These are phyloP conservation scores for Drosophila falleni DNA, from an alignment of 2,888 invertebrate species.

Conservation along the genomic window DNA sequence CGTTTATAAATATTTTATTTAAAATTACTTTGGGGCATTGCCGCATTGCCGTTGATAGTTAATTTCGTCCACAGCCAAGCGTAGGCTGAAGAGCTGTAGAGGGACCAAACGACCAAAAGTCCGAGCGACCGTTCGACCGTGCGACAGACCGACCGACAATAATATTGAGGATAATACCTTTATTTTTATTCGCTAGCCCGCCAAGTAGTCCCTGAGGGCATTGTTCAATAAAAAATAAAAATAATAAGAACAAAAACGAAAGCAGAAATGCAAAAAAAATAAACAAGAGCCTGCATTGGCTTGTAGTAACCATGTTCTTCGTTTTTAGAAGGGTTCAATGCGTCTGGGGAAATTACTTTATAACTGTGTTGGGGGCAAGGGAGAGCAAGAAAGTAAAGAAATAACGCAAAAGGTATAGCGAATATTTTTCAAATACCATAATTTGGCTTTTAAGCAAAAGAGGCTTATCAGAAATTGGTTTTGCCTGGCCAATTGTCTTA, in stretches of 20 bases:
- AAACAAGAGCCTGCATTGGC: constrained; percentile 34
- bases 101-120: background rate
- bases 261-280: constrained; percentile 24
- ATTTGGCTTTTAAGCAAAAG: constrained; percentile 81
- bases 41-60: constrained; percentile 72
- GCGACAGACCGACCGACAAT: constrained; percentile 59
- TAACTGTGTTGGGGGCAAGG: constrained; percentile 41
- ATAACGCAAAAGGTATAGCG: constrained; percentile 43
- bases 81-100: constrained; percentile 31
- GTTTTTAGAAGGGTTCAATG: constrained; percentile 70
- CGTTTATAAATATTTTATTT: constrained; percentile 82
- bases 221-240: constrained; percentile 74
- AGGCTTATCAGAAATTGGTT: constrained; percentile 80
- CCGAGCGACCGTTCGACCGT: constrained; percentile 4
- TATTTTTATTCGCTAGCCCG: constrained; percentile 73
- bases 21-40: constrained; percentile 79
- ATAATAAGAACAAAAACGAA: constrained; percentile 27
- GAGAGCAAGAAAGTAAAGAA: background rate
- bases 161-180: constrained; percentile 82
- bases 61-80: constrained; percentile 68
- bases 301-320: constrained; percentile 61
- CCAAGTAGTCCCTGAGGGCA: constrained; percentile 74
- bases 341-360: constrained; percentile 80
- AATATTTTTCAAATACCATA: constrained; percentile 72
- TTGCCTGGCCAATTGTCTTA: constrained; percentile 78